Base-by-base conservation (phyloP, 2,888 invertebrate genomes). In the Cyclophora albipunctata region DNA sequence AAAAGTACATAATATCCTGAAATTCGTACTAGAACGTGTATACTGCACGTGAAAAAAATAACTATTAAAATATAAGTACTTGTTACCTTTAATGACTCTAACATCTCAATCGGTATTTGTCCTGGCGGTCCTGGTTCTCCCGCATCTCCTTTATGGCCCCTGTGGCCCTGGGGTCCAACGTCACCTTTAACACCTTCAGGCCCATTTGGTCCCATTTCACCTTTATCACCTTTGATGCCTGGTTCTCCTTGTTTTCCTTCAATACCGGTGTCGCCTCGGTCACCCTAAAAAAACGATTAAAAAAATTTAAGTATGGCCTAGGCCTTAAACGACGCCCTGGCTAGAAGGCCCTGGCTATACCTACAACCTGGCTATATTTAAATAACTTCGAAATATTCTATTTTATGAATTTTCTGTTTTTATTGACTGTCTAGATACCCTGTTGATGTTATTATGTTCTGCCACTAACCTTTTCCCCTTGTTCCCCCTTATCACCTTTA, bases 231-330 rank as follows among this genome's bases (percentile, higher is more conserved):
- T 48, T 61, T 57, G 40, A 48, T 56, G 7, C 61, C 61, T 1
- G 53, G 47, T 34, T 50, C 53, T 1, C 84, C 85, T 1, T 60
- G 54, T 5, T 46, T 47, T 6, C 85, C 85, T 37, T 52, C 49
- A 7, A 81, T 75, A 20, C 95, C 94, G 52, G 91, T 82, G 3
- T 94, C 93, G 46, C 96, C 96, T 49, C 90, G 90, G 55, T 88
- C 90, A 47, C 97, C 97, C 64, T 91, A 77, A 1, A 63, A 59
- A 45, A 48, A 45, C 4, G 20, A 45, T 42, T 44, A 42, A 46
- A 46, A 46, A 34, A 5, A 45, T 7, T 7, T 49, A 20, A 20
- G 20, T 20, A 20, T 20, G n/a, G n/a, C n/a, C n/a, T n/a, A n/a
- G n/a, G n/a, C n/a, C n/a, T n/a, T n/a, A n/a, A n/a, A n/a, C n/a